These are phyloP conservation scores for Entomobrya multifasciata DNA, from an alignment of 2,888 invertebrate species.

Conservation along the genomic window DNA sequence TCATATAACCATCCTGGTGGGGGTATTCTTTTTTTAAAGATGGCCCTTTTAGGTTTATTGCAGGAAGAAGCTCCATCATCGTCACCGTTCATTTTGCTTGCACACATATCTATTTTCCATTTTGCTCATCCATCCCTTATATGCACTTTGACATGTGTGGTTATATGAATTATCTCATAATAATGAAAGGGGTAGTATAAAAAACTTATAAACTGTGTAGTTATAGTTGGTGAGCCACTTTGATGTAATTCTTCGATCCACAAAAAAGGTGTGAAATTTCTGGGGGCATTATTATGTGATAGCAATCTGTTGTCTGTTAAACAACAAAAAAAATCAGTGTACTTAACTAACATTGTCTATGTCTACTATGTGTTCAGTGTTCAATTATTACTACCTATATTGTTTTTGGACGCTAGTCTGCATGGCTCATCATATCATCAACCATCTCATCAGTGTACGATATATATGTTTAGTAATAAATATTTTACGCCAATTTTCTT, in stretches of 20 bases:
- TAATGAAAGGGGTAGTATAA: slow-evolving; percentile 52
- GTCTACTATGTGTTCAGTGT: neutral
- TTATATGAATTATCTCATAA: slow-evolving; percentile 31
- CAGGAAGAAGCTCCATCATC: slow-evolving; percentile 60
- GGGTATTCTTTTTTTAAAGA: neutral
- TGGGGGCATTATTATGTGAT: slow-evolving; percentile 55
- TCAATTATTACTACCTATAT: slow-evolving; percentile 24
- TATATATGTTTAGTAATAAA: neutral
- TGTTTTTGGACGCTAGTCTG: neutral
- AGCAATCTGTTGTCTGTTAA: slow-evolving; percentile 51
- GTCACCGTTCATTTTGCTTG: slow-evolving; percentile 21
- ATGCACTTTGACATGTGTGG: slow-evolving; percentile 64
- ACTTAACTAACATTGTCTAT: neutral
- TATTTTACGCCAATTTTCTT: slow-evolving; percentile 1
- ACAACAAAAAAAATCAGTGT: slow-evolving; percentile 5
- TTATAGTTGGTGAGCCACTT: slow-evolving; percentile 51
- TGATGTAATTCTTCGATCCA: slow-evolving; percentile 57
- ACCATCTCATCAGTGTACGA: neutral
- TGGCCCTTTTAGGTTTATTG: slow-evolving; percentile 44
- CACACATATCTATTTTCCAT: neutral
- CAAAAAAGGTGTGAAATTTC: slow-evolving; percentile 70
- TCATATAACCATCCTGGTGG: neutral
- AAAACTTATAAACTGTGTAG: neutral
- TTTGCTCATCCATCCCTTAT: slow-evolving; percentile 30
- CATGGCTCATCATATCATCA: slow-evolving; percentile 5